phyloP scores from a whole-genome alignment of 2,113 vertebrate species.

The Lepus europaeus region DNA sequence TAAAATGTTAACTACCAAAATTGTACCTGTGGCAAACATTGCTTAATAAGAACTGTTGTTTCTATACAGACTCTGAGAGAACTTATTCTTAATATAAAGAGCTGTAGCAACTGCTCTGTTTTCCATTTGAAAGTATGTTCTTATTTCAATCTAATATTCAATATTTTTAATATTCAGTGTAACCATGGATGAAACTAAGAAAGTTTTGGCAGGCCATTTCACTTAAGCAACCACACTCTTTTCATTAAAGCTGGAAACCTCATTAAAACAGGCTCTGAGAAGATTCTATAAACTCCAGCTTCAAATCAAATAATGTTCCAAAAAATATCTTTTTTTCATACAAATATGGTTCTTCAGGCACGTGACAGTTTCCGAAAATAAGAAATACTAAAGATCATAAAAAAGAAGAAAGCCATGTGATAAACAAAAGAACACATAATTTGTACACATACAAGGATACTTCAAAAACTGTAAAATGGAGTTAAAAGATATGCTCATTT shows the following conservation, averaged over 20 bases:
- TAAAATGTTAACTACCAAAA: conserved; percentile 42
- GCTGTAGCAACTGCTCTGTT: not conserved
- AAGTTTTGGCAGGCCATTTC: conserved; percentile 69
- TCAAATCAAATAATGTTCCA: conserved; percentile 64
- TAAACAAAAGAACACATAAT: not conserved
- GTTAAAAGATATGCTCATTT: too few relatives aligned
- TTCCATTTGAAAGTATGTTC: conserved; percentile 61
- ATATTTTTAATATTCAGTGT: conserved; percentile 73
- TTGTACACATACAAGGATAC: too few relatives aligned
- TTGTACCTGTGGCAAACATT: conserved; percentile 57
- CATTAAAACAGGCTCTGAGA: conserved; percentile 79
- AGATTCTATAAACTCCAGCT: conserved; percentile 72
- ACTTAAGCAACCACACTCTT: conserved; percentile 62
- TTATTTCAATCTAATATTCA: conserved; percentile 60
- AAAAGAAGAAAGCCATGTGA: not conserved
- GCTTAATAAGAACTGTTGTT: conserved; percentile 57
- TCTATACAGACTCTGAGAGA: not conserved
- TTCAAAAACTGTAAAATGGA: too few relatives aligned
- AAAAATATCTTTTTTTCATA: conserved; percentile 42
- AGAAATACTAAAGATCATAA: not conserved
- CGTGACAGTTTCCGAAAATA: conserved; percentile 42
- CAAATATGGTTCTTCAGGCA: conserved; percentile 57
- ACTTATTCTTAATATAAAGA: conserved; percentile 29
- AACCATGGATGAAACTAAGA: conserved; percentile 58
- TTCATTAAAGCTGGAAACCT: conserved; percentile 79